Evolutionary conservation across 2,113 vertebrate genomes (phyloP).

Genomic region (Pica pica): DNA sequence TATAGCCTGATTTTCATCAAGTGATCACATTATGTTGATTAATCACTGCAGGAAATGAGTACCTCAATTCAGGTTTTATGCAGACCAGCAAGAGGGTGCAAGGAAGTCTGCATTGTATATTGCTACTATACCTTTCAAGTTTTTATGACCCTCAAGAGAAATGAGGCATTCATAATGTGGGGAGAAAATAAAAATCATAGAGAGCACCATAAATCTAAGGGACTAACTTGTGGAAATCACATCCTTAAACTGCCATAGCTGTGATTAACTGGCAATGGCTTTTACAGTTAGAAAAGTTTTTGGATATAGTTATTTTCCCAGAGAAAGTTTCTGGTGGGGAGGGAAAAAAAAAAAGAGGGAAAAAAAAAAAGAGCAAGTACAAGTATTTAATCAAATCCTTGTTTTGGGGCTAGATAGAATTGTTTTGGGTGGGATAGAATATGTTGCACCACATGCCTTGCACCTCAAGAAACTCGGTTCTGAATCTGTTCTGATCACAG

Average conservation of each 20-base stretch:
- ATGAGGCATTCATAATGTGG: slow-evolving; percentile 35
- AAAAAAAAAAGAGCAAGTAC: not conserved
- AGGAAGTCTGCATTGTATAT: slow-evolving; percentile 64
- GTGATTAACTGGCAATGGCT: slow-evolving; percentile 56
- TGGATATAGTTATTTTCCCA: slow-evolving; percentile 18
- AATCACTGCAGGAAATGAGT: slow-evolving; percentile 66
- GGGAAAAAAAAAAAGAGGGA: not conserved
- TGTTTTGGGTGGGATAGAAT: not conserved
- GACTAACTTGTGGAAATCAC: slow-evolving; percentile 57
- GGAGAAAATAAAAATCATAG: slow-evolving; percentile 59
- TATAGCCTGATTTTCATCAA: slow-evolving; percentile 39
- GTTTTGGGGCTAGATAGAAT: not conserved
- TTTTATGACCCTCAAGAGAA: slow-evolving; percentile 64
- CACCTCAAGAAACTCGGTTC: not conserved
- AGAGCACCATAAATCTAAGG: slow-evolving; percentile 59
- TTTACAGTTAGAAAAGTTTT: slow-evolving; percentile 52
- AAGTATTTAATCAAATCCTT: slow-evolving; percentile 39
- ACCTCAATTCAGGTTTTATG: slow-evolving; percentile 50
- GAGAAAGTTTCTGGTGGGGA: not conserved
- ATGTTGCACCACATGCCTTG: not conserved
- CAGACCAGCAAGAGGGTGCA: slow-evolving; percentile 40
- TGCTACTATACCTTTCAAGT: slow-evolving; percentile 59
- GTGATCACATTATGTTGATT: slow-evolving; percentile 52
- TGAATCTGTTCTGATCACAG: not conserved
- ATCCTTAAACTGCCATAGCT: slow-evolving; percentile 60